These are phyloP conservation scores for Zele albiditarsus DNA, from an alignment of 2,888 invertebrate genomes.

Conservation along the genomic window DNA sequence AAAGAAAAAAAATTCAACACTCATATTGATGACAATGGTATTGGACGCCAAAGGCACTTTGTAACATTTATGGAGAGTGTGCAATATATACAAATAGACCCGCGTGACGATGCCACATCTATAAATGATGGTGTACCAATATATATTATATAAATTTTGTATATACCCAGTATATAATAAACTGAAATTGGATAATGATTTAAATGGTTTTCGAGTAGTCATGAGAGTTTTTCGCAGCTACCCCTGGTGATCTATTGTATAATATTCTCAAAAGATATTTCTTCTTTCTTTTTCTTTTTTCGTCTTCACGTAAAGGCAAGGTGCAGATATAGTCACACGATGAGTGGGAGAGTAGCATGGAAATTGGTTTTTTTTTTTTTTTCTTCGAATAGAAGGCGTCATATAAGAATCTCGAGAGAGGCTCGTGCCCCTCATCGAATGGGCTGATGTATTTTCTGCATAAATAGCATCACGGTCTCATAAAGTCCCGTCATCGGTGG, in stretches of 20 bases:
- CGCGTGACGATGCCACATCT: constrained; percentile 24
- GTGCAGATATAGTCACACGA: constrained; percentile 22
- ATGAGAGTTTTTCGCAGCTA: constrained; percentile 13
- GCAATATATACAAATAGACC: background rate
- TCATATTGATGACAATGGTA: constrained; percentile 28
- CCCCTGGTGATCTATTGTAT: constrained; percentile 42
- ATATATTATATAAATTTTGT: background rate
- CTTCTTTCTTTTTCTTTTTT: constrained; percentile 30
- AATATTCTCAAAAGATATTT: constrained; percentile 39
- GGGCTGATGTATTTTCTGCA: background rate
- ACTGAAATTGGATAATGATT: constrained; percentile 64
- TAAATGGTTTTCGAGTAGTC: constrained; percentile 65
- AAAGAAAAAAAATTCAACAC: constrained; percentile 18
- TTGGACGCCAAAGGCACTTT: background rate
- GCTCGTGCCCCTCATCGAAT: constrained; percentile 61
- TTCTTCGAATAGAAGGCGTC: constrained; percentile 62
- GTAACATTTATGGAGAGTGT: background rate
- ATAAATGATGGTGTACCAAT: background rate
- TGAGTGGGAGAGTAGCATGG: constrained; percentile 10
- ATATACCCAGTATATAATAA: constrained; percentile 37
- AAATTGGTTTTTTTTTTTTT: constrained; percentile 38
- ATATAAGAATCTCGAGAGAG: constrained; percentile 51
- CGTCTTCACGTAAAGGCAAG: constrained; percentile 31
- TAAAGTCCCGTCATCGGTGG: background rate
- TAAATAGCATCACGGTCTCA: background rate